phyloP scores from a whole-genome alignment of 2,888 invertebrate species.

The Drosophila kuntzei region DNA sequence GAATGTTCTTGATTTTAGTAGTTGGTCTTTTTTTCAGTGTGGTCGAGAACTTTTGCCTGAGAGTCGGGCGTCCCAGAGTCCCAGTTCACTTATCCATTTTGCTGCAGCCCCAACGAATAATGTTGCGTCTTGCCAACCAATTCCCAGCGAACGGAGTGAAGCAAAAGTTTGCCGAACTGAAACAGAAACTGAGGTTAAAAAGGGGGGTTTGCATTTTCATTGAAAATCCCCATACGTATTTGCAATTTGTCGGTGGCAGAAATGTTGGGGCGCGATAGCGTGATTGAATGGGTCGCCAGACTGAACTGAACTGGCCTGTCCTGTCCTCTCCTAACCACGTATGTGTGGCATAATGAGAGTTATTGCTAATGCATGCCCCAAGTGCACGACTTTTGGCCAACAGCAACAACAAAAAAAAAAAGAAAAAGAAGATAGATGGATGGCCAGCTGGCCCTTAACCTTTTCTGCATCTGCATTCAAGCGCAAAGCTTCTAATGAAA shows the following conservation, averaged over 20 bases:
- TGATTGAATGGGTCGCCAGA: conserved; percentile 73
- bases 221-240: conserved; percentile 65
- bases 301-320: conserved; percentile 18
- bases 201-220: conserved; percentile 33
- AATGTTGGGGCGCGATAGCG: conserved; percentile 67
- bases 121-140: conserved; percentile 46
- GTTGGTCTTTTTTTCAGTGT: no score
- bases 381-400: conserved; percentile 29
- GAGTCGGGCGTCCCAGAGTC: conserved; percentile 49
- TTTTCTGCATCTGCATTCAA: conserved; percentile 36
- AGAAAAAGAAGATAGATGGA: conserved; percentile 29
- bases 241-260: conserved; percentile 67
- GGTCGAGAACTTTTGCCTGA: neutral
- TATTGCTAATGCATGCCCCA: conserved; percentile 74
- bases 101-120: conserved; percentile 50
- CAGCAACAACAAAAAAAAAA: no score
- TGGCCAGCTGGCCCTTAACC: conserved; percentile 10
- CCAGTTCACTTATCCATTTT: conserved; percentile 77
- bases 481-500: conserved; percentile 62
- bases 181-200: conserved; percentile 22
- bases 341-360: conserved; percentile 70
- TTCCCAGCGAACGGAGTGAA: conserved; percentile 39
- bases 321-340: conserved; percentile 35
- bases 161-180: conserved; percentile 16
- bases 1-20: no score